phyloP scores from a whole-genome alignment of 2,888 invertebrate genomes.

The Nephrotoma flavescens region DNA sequence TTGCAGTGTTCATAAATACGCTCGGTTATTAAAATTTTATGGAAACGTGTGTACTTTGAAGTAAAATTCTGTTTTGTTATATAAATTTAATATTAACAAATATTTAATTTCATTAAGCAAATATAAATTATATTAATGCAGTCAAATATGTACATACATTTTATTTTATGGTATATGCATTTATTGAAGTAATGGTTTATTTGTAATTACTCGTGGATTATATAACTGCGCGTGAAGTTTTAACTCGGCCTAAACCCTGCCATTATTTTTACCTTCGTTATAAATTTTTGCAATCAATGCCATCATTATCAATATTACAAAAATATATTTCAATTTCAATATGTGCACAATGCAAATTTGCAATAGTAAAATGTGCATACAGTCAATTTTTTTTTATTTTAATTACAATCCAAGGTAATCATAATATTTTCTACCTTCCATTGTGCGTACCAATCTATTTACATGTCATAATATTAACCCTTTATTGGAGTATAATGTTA shows the following conservation, averaged over 20 bases:
- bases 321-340: background rate
- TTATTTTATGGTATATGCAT: background rate
- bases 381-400: background rate
- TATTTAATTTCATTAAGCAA: background rate
- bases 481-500: background rate
- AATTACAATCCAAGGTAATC: background rate
- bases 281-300: background rate
- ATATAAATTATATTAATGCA: background rate
- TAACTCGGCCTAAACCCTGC: background rate
- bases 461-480: background rate
- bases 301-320: background rate
- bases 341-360: background rate
- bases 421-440: background rate
- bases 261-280: background rate
- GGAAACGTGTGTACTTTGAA: background rate
- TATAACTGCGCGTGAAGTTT: background rate
- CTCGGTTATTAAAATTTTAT: background rate
- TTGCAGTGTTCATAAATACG: background rate
- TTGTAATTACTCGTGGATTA: background rate
- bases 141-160: background rate
- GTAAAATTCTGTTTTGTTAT: background rate
- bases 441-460: background rate
- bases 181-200: background rate
- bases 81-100: background rate
- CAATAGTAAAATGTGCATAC: background rate